These are phyloP conservation scores for Antheraea yamamai DNA, from an alignment of 2,888 invertebrate genomes.

Conservation along the genomic window DNA sequence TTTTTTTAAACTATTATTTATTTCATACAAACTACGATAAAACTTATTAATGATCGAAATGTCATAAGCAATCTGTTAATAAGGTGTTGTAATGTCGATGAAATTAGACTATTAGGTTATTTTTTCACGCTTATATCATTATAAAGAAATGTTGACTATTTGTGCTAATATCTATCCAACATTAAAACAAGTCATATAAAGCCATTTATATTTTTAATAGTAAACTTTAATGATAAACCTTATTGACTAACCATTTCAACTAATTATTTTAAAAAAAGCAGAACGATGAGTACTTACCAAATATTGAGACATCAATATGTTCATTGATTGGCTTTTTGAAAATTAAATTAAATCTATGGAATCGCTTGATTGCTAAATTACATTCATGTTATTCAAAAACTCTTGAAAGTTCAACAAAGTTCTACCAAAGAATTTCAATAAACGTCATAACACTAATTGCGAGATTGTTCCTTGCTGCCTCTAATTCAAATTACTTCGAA, in stretches of 20 bases:
- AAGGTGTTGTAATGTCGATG: too few species aligned
- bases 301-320: slow-evolving; percentile 5
- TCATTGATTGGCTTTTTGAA: slow-evolving; percentile 33
- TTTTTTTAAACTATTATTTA: too few species aligned
- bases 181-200: neutral
- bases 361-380: slow-evolving; percentile 60
- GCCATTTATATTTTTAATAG: neutral
- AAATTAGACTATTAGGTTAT: too few species aligned
- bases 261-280: neutral
- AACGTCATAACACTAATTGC: slow-evolving; percentile 59
- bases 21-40: too few species aligned
- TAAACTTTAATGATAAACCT: too few species aligned
- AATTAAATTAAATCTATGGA: slow-evolving; percentile 44
- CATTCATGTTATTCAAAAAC: slow-evolving; percentile 57
- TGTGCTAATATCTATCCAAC: neutral
- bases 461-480: slow-evolving; percentile 18
- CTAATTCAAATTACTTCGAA: neutral
- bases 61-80: too few species aligned
- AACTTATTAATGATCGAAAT: too few species aligned
- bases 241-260: too few species aligned
- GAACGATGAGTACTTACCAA: neutral
- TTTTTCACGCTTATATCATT: too few species aligned
- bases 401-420: slow-evolving; percentile 36
- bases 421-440: slow-evolving; percentile 62
- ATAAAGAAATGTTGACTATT: neutral